Evolutionary conservation across 2,113 vertebrate genomes (phyloP), one percentile per base, ranked within the genome.

Genomic region (Petroica traversi): DNA sequence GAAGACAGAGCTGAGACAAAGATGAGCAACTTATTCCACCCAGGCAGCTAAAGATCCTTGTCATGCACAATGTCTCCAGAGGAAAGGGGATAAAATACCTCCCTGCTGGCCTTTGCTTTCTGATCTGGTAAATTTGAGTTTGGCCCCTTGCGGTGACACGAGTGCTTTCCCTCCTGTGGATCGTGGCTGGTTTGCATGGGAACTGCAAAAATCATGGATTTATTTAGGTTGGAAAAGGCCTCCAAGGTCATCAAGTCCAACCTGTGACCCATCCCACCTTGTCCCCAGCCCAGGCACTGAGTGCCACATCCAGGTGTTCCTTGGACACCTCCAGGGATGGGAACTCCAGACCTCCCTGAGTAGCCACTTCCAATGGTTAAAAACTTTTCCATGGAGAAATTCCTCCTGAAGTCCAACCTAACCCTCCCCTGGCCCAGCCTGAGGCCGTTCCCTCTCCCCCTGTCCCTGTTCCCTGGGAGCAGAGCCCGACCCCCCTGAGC

Each of bases 371-470:
- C 72, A 38, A 26, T 7, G 52, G 7, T 26, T 6, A 31, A 59
- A 43, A 66, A 24, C 19, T 19, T 43, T 36, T 54, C 46, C 22
- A 45, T 19, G 22, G 12, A n/a, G 38, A 9, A 84, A 38, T 26
- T 72, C 5, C 5, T 45, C 26, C 72, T 28, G 26, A 19, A 45
- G 5, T 9, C 18, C 28, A 59, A 1, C 1, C 28, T 24, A 0
- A 24, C 0, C 23, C 19, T 52, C 23, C 15, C 10, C 43, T 12
- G 26, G 26, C 17, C 0, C 54, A 76, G 1, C 18, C 1, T 51
- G 62, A 52, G 52, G 36, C 23, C 0, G 0, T 52, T 76, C 20
- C 62, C 46, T 68, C 63, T 77, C 22, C 11, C 76, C 63, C 63
- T 68, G 63, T 52, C 73, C 63, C 83, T 61, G 72, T 52, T 61